Base-by-base conservation (phyloP, 2,888 invertebrate genomes). In the Apotomis betuletana region DNA sequence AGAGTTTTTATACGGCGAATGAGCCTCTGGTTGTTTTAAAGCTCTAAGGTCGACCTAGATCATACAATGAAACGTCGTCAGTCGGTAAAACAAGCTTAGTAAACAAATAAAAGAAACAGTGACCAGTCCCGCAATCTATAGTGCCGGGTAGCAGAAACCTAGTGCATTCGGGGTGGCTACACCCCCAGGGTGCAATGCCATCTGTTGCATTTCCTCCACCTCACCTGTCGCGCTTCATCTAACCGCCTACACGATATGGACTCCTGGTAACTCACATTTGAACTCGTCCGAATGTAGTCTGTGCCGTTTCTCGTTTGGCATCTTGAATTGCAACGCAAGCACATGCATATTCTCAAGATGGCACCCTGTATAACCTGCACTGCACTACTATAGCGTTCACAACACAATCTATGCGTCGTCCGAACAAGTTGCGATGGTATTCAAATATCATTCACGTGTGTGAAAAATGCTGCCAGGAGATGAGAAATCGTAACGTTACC, bases 191-290 rank as follows among this genome's bases (percentile, higher is more conserved):
- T 36, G 38, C 58, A 10, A 36, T 67, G 58, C 67, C 67, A 67
- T 67, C 67, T 67, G 36, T 46, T 67, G 58, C 67, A 58, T n/a
- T 46, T 46, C 49, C 49, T 49, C 49, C 9, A 49, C 8, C 9
- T 10, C 49, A 5, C 49, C 49, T 49, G 49, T 49, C 6, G 49
- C 49, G 3, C 9, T 3, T 3, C 49, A 10, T 9, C 5, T 3
- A 8, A 49, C 10, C 49, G 27, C 27, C 36, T 27, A 6, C 8
- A 58, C 5, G 49, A 36, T 49, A 41, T 10, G 13, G 12, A n/a
- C 10, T 49, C 49, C 49, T 49, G 49, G 49, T 49, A 9, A 6
- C 49, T 49, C 6, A 49, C 49, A 49, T 49, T 12, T 49, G 49
- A 49, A 49, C 49, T 10, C 49, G 49, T 49, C 49, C 49, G 49